These are phyloP conservation scores for Muschampia plurimacula DNA, from an alignment of 2,888 invertebrate species.

Conservation along the genomic window DNA sequence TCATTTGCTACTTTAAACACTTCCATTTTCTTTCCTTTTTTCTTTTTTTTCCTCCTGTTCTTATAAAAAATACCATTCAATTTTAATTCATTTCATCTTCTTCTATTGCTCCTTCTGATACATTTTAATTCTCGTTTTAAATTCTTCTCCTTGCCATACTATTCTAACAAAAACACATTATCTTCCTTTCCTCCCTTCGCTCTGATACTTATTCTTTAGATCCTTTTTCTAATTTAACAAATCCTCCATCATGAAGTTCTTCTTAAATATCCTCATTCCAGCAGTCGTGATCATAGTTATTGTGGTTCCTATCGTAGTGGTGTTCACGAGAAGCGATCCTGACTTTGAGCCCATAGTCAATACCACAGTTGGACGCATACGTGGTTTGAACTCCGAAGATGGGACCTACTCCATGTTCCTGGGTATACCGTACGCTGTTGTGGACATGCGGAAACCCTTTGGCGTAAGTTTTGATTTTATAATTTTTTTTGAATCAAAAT, in stretches of 20 bases:
- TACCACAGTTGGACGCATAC: constrained; percentile 52
- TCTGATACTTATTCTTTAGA: background rate
- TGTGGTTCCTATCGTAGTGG: constrained; percentile 8
- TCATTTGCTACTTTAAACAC: too few species aligned
- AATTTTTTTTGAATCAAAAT: too few species aligned
- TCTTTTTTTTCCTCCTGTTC: background rate
- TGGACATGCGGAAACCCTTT: constrained; percentile 60
- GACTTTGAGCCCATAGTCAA: background rate
- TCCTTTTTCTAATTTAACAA: too few species aligned
- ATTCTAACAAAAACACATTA: background rate
- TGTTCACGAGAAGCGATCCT: constrained; percentile 10
- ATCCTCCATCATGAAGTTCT: background rate
- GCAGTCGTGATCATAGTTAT: background rate
- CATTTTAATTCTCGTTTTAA: background rate
- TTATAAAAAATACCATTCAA: too few species aligned
- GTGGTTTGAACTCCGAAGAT: constrained; percentile 59
- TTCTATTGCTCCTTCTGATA: background rate
- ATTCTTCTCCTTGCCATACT: background rate
- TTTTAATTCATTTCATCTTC: too few species aligned
- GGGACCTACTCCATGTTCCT: constrained; percentile 65
- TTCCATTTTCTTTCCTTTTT: too few species aligned
- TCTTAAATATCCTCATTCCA: background rate
- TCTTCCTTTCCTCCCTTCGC: background rate
- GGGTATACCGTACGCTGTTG: constrained; percentile 66
- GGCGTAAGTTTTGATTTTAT: constrained; percentile 56